Conservation (phyloP, 2,797 vertebrate genomes). For the Onychomys torridus region DNA sequence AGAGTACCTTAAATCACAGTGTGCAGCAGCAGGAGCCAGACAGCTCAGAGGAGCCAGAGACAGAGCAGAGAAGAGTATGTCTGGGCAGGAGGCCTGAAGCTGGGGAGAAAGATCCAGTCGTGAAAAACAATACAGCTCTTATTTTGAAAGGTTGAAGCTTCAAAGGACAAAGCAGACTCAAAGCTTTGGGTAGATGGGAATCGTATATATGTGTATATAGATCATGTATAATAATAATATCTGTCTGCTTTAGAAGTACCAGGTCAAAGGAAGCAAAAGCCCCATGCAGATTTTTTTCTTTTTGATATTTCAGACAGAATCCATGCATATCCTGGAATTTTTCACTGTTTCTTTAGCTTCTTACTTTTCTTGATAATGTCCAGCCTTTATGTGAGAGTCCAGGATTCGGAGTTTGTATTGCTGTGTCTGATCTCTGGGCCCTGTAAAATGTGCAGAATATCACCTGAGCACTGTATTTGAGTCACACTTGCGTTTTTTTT, state of each 20-base stretch:
- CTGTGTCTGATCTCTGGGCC: background rate
- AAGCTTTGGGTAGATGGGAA: conserved; percentile 8
- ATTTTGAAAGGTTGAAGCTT: conserved; percentile 66
- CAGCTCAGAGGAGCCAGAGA: conserved; percentile 15
- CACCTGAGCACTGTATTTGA: background rate
- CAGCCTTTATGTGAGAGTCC: background rate
- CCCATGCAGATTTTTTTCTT: background rate
- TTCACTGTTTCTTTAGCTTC: background rate
- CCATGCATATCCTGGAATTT: background rate
- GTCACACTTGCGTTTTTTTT: background rate
- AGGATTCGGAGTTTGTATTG: background rate
- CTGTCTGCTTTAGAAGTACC: background rate
- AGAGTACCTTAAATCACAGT: conserved; percentile 63
- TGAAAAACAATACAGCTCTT: conserved; percentile 64
- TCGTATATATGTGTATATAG: background rate
- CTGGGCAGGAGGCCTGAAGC: conserved; percentile 17
- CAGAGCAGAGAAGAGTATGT: background rate
- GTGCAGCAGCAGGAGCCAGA: conserved; percentile 39
- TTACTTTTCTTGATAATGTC: background rate
- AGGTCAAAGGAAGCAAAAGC: conserved; percentile 42
- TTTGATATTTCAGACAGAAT: conserved; percentile 57
- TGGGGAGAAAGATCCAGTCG: conserved; percentile 27
- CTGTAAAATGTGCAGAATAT: background rate
- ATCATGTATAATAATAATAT: background rate
- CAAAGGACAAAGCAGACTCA: conserved; percentile 61